phyloP scores from a whole-genome alignment of 2,797 vertebrate genomes.

The Aplochiton taeniatus region DNA sequence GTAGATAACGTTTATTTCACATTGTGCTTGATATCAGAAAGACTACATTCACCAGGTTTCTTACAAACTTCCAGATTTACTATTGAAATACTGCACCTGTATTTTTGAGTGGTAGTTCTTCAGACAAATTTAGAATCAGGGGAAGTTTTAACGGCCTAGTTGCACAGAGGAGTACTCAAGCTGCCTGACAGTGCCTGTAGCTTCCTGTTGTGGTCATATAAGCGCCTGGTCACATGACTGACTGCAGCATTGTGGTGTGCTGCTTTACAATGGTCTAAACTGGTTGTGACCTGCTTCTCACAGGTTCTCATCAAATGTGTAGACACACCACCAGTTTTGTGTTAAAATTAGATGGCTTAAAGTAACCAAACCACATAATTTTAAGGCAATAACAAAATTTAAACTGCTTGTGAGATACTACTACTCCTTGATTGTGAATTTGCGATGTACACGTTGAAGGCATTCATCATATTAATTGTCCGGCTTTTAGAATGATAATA shows the following conservation, averaged over 20 bases:
- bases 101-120: constrained; percentile 8
- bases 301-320: constrained; percentile 14
- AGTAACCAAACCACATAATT: not conserved
- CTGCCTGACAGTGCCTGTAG: constrained; percentile 23
- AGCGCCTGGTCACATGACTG: constrained; percentile 50
- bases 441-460: no score
- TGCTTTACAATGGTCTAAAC: constrained; percentile 46
- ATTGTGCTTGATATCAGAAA: no score
- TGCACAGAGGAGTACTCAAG: constrained; percentile 28
- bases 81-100: not conserved
- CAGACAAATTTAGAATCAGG: constrained; percentile 36
- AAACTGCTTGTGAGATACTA: no score
- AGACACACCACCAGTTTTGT: no score
- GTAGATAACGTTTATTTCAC: no score
- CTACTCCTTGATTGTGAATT: no score
- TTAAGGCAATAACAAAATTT: no score
- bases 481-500: no score
- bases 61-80: not conserved
- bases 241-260: constrained; percentile 18
- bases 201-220: constrained; percentile 68
- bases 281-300: constrained; percentile 46
- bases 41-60: no score
- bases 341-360: no score
- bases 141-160: constrained; percentile 38
- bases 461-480: no score